phyloP scores from a whole-genome alignment of 2,888 invertebrate genomes.

The Calliopum simillimum region DNA sequence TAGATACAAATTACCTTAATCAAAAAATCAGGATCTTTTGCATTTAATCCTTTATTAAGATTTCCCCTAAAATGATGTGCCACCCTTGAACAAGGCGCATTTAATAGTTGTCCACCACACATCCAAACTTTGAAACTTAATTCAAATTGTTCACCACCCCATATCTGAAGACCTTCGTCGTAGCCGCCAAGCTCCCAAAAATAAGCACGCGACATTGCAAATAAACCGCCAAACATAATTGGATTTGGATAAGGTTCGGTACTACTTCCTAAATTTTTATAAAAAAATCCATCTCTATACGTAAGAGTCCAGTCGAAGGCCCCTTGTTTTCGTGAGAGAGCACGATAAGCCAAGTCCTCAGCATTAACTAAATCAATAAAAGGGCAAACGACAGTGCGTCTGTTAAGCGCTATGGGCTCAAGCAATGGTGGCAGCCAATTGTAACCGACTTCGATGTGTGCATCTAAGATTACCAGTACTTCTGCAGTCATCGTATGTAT shows the following conservation, averaged over 20 bases:
- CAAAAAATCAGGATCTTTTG: conserved; percentile 91
- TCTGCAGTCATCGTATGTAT: conserved; percentile 83
- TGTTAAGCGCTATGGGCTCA: conserved; percentile 89
- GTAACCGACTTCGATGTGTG: conserved; percentile 90
- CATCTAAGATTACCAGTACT: conserved; percentile 89
- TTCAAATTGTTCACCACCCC: conserved; percentile 99
- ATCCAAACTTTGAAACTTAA: conserved; percentile 98
- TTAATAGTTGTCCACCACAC: conserved; percentile 92
- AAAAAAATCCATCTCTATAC: conserved; percentile 86
- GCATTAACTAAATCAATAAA: conserved; percentile 96
- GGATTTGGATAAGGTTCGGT: conserved; percentile 77
- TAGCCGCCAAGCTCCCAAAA: conserved; percentile 98
- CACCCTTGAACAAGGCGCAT: conserved; percentile 93
- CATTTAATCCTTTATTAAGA: conserved; percentile 88
- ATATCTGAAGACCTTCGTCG: conserved; percentile 92
- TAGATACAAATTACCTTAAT: conserved; percentile 53
- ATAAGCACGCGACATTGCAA: conserved; percentile 91
- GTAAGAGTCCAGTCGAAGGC: conserved; percentile 98
- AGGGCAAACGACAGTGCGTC: conserved; percentile 91
- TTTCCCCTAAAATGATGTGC: conserved; percentile 89
- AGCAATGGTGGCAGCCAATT: conserved; percentile 93
- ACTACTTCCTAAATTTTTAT: conserved; percentile 59
- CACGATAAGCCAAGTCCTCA: conserved; percentile 91
- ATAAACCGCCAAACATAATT: conserved; percentile 97
- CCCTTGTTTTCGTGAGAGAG: conserved; percentile 85